phyloP scores from a whole-genome alignment of 2,113 vertebrate genomes.

The Engystomops pustulosus region DNA sequence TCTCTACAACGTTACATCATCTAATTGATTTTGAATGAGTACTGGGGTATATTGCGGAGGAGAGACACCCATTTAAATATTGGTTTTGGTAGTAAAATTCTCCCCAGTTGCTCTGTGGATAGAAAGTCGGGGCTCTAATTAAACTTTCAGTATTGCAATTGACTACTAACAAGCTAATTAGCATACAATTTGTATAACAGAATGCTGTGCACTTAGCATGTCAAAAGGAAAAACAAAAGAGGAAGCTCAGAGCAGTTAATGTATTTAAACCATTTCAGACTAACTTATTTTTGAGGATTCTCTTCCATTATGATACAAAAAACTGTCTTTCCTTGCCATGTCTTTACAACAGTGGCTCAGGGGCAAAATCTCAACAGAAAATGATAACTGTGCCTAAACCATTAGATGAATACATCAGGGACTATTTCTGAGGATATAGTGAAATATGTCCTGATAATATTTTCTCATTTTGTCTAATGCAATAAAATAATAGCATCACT shows the following conservation, averaged over 20 bases:
- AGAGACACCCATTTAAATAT: conserved; percentile 54
- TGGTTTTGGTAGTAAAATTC: conserved; percentile 43
- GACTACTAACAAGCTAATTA: conserved; percentile 58
- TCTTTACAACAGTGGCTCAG: conserved; percentile 11
- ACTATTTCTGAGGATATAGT: background rate
- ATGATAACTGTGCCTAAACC: conserved; percentile 24
- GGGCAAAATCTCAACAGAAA: conserved; percentile 17
- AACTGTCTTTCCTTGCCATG: conserved; percentile 4
- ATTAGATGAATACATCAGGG: background rate
- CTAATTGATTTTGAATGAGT: conserved; percentile 50
- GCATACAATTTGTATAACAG: conserved; percentile 52
- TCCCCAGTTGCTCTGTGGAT: conserved; percentile 53
- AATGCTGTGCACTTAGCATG: conserved; percentile 47
- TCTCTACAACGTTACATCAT: conserved; percentile 33
- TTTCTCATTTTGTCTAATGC: background rate
- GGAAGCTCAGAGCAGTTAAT: conserved; percentile 15
- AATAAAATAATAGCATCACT: background rate
- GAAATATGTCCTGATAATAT: conserved; percentile 24
- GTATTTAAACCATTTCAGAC: conserved; percentile 14
- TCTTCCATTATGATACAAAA: background rate
- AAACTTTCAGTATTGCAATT: conserved; percentile 54
- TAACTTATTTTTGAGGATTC: conserved; percentile 6
- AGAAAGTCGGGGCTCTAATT: conserved; percentile 45
- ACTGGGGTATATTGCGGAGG: conserved; percentile 30
- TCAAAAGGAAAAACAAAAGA: conserved; percentile 34